Conservation (phyloP, 2,888 invertebrate genomes). For the Podabrus alpinus region DNA sequence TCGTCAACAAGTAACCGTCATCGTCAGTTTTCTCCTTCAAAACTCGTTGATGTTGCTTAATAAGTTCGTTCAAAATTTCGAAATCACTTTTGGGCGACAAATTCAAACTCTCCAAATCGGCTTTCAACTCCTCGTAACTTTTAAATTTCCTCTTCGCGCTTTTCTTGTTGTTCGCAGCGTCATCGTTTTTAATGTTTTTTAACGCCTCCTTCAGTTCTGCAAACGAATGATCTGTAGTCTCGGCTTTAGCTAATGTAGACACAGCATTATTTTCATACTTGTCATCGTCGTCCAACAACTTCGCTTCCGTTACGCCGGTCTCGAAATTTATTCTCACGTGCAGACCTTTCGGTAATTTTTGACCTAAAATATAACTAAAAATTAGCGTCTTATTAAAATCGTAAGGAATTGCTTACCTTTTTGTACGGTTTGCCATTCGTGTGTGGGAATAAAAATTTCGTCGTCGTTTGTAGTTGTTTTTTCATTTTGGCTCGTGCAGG, state of each 20-base stretch:
- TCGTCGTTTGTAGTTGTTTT: conserved; percentile 37
- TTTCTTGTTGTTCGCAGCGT: conserved; percentile 35
- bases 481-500: neutral
- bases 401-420: conserved; percentile 58
- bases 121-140: conserved; percentile 67
- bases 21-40: conserved; percentile 47
- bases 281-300: conserved; percentile 62
- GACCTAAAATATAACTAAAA: conserved; percentile 59
- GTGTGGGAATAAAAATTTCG: conserved; percentile 63
- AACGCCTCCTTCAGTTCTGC: conserved; percentile 46
- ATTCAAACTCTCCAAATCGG: conserved; percentile 65
- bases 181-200: conserved; percentile 54
- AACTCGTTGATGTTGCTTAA: conserved; percentile 58
- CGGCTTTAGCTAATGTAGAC: conserved; percentile 3
- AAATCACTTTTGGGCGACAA: conserved; percentile 69
- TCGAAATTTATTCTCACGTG: conserved; percentile 77
- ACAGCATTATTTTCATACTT: conserved; percentile 39
- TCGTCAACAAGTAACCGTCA: conserved; percentile 54
- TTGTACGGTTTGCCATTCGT: conserved; percentile 67
- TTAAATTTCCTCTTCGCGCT: conserved; percentile 58
- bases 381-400: neutral
- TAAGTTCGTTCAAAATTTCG: conserved; percentile 64
- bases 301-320: conserved; percentile 76
- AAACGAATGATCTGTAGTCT: neutral
- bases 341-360: conserved; percentile 72